These are phyloP conservation scores for Abrostola triplasia DNA, from an alignment of 2,888 invertebrate genomes.

Conservation along the genomic window DNA sequence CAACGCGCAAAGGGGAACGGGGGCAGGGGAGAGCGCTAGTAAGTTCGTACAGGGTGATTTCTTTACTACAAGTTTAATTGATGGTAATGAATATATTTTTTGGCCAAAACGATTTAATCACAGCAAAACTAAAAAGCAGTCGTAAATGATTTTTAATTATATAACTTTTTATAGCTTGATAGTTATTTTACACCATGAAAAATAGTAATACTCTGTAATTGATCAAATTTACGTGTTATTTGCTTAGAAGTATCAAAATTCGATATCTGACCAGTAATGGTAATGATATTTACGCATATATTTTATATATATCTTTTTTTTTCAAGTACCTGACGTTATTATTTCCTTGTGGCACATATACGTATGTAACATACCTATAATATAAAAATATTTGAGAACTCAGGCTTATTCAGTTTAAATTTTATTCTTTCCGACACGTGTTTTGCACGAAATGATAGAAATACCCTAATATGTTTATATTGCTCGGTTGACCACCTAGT, in stretches of 20 bases:
- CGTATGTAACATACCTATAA: neutral
- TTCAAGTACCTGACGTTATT: conserved; percentile 1
- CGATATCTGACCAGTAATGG: conserved; percentile 1
- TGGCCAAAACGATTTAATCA: neutral
- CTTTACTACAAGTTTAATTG: conserved; percentile 1
- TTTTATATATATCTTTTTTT: neutral
- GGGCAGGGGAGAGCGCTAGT: conserved; percentile 1
- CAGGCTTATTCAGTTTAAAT: neutral
- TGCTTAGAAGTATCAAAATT: conserved; percentile 1
- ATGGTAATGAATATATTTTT: conserved; percentile 1
- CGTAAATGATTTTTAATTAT: neutral
- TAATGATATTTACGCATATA: neutral
- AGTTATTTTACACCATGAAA: neutral
- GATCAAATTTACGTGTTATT: neutral
- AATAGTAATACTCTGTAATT: conserved; percentile 1
- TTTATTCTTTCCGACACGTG: neutral
- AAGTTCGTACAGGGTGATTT: neutral
- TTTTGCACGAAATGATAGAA: conserved; percentile 1
- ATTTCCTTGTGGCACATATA: neutral
- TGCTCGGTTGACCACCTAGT: too few relatives aligned
- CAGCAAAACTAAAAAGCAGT: conserved; percentile 1
- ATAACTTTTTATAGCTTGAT: neutral
- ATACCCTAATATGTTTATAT: neutral
- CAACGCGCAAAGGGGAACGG: neutral
- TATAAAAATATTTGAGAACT: conserved; percentile 1